A percentile compares a stretch with the other conserved stretches of the same genome.
These are phyloP conservation scores for Conger conger DNA, from an alignment of 2,113 vertebrate species.

Conservation along the genomic window DNA sequence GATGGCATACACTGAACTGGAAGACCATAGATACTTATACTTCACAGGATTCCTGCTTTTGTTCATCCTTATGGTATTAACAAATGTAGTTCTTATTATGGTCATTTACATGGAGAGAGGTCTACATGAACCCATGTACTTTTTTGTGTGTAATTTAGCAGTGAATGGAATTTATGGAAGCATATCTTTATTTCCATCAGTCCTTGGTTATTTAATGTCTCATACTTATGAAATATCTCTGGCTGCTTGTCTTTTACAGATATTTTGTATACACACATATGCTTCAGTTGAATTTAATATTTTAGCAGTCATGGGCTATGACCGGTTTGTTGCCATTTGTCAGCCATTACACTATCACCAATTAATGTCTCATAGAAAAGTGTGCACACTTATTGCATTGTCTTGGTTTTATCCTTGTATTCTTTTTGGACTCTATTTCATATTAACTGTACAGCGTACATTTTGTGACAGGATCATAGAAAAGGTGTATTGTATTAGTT, in stretches of 20 bases:
- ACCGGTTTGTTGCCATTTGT: constrained; percentile 50
- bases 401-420: constrained; percentile 34
- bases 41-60: constrained; percentile 37
- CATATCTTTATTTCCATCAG: constrained; percentile 36
- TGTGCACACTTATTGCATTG: neutral
- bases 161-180: constrained; percentile 53
- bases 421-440: constrained; percentile 13
- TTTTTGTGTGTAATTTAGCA: constrained; percentile 57
- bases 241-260: constrained; percentile 51
- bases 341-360: constrained; percentile 44
- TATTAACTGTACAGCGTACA: constrained; percentile 27
- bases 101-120: constrained; percentile 48
- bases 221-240: constrained; percentile 43
- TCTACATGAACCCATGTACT: constrained; percentile 62
- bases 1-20: constrained; percentile 40
- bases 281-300: constrained; percentile 38
- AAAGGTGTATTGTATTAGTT: constrained; percentile 53
- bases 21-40: constrained; percentile 40
- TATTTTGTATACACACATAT: constrained; percentile 52
- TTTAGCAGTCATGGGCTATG: constrained; percentile 53
- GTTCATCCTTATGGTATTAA: constrained; percentile 35
- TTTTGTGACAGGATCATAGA: constrained; percentile 52
- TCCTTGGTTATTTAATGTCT: constrained; percentile 42
- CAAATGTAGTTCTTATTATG: constrained; percentile 43
- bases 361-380: constrained; percentile 40